Conservation (phyloP, 1,140 invertebrate species). For the Pemphigus obesinymphae region DNA sequence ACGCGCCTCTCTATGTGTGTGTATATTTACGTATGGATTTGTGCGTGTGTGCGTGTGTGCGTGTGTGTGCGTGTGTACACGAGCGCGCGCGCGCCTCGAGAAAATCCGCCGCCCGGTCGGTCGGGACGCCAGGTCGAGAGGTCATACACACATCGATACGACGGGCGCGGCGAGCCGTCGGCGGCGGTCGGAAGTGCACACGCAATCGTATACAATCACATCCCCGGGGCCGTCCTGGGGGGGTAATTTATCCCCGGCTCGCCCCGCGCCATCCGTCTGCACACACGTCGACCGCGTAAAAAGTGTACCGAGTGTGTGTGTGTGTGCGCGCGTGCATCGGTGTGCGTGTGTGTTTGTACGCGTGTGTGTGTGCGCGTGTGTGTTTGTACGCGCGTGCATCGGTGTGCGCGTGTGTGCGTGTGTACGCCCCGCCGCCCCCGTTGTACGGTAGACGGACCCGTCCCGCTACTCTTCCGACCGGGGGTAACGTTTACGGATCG, state of each 20-base stretch:
- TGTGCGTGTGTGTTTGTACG: not conserved
- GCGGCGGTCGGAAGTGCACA: not conserved
- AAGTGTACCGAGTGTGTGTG: too few species aligned
- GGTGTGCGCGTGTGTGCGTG: too few species aligned
- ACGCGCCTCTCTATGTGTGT: not conserved
- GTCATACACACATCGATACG: conserved; percentile 26
- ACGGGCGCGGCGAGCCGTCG: too few species aligned
- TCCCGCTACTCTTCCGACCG: not conserved
- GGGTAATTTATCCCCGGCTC: not conserved
- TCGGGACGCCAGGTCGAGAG: conserved; percentile 7
- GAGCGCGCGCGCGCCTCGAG: not conserved
- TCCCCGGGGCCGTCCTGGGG: conserved; percentile 15
- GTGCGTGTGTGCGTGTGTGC: not conserved
- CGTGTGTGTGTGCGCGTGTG: not conserved
- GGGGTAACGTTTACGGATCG: conserved; percentile 19
- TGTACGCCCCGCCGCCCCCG: not conserved
- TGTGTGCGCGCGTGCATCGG: too few species aligned
- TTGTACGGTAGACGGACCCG: too few species aligned
- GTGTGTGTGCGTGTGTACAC: not conserved
- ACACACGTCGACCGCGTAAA: not conserved
- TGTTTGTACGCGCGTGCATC: not conserved
- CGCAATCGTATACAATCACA: conserved; percentile 8
- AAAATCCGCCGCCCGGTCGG: conserved; percentile 1
- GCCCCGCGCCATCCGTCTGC: not conserved
- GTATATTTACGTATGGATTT: not conserved